A percentile compares a stretch with the other conserved stretches of the same genome.
Conservation (phyloP, 2,888 invertebrate species). For the Slavum lentiscoides region DNA sequence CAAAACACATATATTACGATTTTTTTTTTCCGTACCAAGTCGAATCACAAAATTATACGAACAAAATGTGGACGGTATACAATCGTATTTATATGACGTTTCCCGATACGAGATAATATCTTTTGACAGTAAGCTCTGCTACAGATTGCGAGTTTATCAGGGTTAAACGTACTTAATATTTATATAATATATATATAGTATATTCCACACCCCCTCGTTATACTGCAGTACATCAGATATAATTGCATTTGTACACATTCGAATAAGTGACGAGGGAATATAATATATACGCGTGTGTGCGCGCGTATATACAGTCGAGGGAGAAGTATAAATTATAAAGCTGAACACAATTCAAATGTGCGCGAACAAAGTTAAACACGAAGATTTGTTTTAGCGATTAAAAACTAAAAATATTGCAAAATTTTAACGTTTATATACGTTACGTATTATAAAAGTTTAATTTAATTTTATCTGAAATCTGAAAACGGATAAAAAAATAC, state of each 20-base stretch:
- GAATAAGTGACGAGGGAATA: constrained; percentile 10
- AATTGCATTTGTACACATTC: constrained; percentile 44
- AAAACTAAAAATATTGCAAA: not conserved
- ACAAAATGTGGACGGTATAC: not conserved
- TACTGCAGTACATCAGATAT: constrained; percentile 2
- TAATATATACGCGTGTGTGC: not conserved
- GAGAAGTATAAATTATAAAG: constrained; percentile 6
- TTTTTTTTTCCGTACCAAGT: too few relatives aligned
- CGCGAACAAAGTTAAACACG: not conserved
- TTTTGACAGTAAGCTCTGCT: constrained; percentile 9
- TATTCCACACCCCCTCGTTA: constrained; percentile 14
- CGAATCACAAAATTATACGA: not conserved
- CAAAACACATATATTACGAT: too few relatives aligned
- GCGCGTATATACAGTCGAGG: not conserved
- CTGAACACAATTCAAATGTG: not conserved
- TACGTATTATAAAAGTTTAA: not conserved
- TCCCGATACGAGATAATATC: constrained; percentile 12
- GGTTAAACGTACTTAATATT: not conserved
- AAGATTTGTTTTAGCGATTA: constrained; percentile 8
- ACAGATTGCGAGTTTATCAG: constrained; percentile 18
- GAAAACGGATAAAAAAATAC: not conserved
- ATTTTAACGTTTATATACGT: not conserved
- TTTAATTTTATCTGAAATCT: not conserved
- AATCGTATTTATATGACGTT: not conserved
- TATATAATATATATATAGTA: not conserved